phyloP scores from a whole-genome alignment of 1,140 invertebrate species.

The Polyergus mexicanus region DNA sequence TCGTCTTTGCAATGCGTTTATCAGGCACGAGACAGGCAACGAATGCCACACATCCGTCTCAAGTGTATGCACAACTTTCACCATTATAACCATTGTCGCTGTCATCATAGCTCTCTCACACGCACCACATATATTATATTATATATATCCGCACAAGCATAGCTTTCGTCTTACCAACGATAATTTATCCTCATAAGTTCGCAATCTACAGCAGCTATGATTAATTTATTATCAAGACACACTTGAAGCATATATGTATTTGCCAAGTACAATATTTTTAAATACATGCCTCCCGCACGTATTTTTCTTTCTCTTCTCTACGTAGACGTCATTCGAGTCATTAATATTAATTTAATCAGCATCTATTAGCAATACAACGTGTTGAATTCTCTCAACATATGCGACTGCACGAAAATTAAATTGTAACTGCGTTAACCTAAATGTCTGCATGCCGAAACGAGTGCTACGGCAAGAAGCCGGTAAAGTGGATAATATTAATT shows the following conservation, averaged over 20 bases:
- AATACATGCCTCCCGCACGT: too few relatives aligned
- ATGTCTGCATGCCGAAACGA: constrained; percentile 43
- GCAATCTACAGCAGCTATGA: constrained; percentile 9
- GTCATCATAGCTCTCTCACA: constrained; percentile 61
- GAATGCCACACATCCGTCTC: constrained; percentile 53
- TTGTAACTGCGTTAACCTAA: constrained; percentile 42
- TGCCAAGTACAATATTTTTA: neutral
- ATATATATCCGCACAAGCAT: neutral
- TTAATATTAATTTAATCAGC: constrained; percentile 34
- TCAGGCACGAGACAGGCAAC: constrained; percentile 41
- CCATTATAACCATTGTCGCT: constrained; percentile 69
- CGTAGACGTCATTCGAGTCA: constrained; percentile 27
- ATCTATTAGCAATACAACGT: constrained; percentile 3
- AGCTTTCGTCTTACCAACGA: constrained; percentile 68
- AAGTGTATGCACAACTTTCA: constrained; percentile 71
- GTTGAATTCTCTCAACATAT: constrained; percentile 16
- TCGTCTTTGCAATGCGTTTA: constrained; percentile 51
- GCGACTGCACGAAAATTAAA: constrained; percentile 39
- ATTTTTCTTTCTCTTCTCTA: neutral
- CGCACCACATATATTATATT: constrained; percentile 27
- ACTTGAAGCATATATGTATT: constrained; percentile 2
- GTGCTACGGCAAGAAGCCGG: neutral
- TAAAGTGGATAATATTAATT: constrained; percentile 53
- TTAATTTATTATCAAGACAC: constrained; percentile 39
- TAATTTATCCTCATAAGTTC: constrained; percentile 41